Evolutionary conservation across 1,140 invertebrate genomes (phyloP), one percentile per base, ranked within the genome.

Genomic region (Lycorma delicatula): DNA sequence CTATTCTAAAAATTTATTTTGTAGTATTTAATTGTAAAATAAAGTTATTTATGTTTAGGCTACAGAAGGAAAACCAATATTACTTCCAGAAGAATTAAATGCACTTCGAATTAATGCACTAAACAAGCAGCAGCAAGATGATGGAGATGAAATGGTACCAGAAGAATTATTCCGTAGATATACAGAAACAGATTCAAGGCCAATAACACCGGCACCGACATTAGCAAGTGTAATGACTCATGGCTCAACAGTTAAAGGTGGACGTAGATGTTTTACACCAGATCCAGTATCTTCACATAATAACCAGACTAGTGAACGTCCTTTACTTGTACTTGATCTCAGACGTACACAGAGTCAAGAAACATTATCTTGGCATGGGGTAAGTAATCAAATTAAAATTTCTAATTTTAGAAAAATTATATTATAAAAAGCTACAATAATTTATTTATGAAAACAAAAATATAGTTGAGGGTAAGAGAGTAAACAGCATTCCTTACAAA

Each of bases 121-220:
- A 12, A 5, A 44, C 36, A 41, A 41, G 16, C 41, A 44, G 6
- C 16, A 1, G 5, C n/a, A n/a, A n/a, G 51, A 55, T 20, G 46
- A 49, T 29, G 27, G 22, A 12, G 50, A 60, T 50, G 52, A 46
- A 11, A 23, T 56, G 1, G 77, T 82, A n/a, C 79, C 80, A 2
- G 80, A 82, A 61, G 79, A 81, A 64, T 63, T 81, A 22, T 79
- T 82, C 68, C 72, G 73, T 16, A 82, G 82, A 58, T 90, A 89
- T 61, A 85, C 86, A 1, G 86, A 88, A 61, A 88, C 85, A 3
- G 87, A 89, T 66, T 89, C 86, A 1, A 74, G 86, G 31, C 85
- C 86, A 2, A 70, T 84, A 59, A 89, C 85, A 0, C 86, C 86
- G 11, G 79, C 84, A 0, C 83, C 84, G 0, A 87, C 84, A 1